Conservation (phyloP, 2,888 invertebrate species). For the Lucinisca nassula region DNA sequence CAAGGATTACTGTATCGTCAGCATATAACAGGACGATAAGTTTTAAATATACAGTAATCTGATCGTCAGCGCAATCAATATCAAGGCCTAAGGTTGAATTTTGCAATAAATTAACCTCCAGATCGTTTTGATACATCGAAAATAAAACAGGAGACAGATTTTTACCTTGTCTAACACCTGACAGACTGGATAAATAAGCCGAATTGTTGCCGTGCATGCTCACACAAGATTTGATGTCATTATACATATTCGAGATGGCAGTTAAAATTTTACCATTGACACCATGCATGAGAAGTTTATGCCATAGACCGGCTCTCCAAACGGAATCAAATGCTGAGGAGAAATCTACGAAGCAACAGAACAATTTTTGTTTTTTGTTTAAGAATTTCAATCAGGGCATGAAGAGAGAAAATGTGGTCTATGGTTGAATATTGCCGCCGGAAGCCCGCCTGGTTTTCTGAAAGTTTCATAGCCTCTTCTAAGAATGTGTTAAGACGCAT, state of each 20-base stretch:
- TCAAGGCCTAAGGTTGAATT: too few relatives aligned
- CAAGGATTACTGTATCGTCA: too few relatives aligned
- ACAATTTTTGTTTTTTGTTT: constrained; percentile 29
- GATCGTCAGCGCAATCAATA: too few relatives aligned
- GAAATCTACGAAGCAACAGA: neutral
- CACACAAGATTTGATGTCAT: neutral
- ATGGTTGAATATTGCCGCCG: constrained; percentile 23
- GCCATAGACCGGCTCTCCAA: constrained; percentile 2
- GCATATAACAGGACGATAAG: too few relatives aligned
- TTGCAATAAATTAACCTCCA: too few relatives aligned
- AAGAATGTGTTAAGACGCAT: constrained; percentile 13
- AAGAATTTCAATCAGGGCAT: constrained; percentile 32
- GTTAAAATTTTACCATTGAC: neutral
- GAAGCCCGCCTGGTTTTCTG: constrained; percentile 50
- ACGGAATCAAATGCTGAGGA: neutral
- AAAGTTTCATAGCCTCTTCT: constrained; percentile 17
- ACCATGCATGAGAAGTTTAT: neutral
- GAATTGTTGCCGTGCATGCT: too few relatives aligned
- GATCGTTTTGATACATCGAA: too few relatives aligned
- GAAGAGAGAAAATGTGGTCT: constrained; percentile 43
- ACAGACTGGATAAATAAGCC: too few relatives aligned
- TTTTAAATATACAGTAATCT: too few relatives aligned
- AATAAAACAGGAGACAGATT: too few relatives aligned
- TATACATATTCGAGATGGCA: neutral
- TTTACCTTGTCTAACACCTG: too few relatives aligned